Base-by-base conservation (phyloP, 2,113 vertebrate species). In the Sminthopsis crassicaudata region DNA sequence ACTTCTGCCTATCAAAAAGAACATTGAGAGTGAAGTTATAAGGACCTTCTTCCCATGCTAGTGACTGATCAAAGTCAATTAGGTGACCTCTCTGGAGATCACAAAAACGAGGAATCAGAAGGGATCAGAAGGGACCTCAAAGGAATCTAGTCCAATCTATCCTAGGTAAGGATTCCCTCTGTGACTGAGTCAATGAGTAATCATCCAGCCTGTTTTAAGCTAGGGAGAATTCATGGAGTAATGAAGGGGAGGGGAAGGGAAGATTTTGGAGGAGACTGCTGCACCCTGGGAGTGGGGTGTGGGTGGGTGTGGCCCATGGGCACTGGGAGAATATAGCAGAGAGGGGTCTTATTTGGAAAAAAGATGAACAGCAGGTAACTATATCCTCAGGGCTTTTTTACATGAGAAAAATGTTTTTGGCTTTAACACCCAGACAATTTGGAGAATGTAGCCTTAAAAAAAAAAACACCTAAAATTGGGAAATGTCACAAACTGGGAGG, bases 1-100 rank as follows among this genome's bases (percentile, higher is more conserved):
- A 92, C 97, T 96, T 97, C 98, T 99, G 67, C 98, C 99, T 99
- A 98, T 90, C 97, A 96, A 96, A 52, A 23, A 5, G 22, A 92
- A 95, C 0, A 55, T 89, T 22, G n/a, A 42, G 42, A 23, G 6
- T 42, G 19, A 42, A 84, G n/a, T 84, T n/a, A 84, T 48, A 48
- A 48, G 36, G 36, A 23, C 36, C 6, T n/a, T 42, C 14, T 76
- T 76, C 42, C 67, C 60, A 67, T 11, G 30, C 27, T 5, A 36
- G 14, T 30, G 30, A 67, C 57, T 5, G 12, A 30, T 7, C 36
- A 84, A 19, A 16, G n/a, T 84, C 36, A 76, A 22, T 42, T 84
- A 42, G 67, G n/a, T 19, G 42, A 84, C 5, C 3, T 67, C 4
- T 36, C 30, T 84, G 25, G 36, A n/a, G 16, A 22, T 12, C 36